Conservation (phyloP, 2,888 invertebrate species). For the Aleiodes leptofemur region DNA sequence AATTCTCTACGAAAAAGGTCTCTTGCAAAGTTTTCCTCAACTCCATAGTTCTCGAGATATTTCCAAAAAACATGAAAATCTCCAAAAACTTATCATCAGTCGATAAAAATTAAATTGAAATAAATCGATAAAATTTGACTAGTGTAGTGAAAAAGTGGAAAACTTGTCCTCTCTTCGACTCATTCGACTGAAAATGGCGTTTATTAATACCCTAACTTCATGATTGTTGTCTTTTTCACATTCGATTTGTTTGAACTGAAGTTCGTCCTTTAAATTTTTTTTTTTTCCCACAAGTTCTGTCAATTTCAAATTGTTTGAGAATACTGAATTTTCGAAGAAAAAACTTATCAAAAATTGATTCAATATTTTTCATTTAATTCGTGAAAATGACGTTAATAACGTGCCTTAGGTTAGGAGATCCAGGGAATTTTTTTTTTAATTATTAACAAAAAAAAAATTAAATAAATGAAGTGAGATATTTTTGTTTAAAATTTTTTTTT, state of each 20-base stretch:
- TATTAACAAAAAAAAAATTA: background rate
- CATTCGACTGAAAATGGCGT: slow-evolving; percentile 16
- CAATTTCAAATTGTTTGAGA: slow-evolving; percentile 33
- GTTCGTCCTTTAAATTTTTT: slow-evolving; percentile 67
- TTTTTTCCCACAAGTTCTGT: slow-evolving; percentile 38
- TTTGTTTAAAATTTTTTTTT: slow-evolving; percentile 27
- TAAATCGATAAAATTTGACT: background rate
- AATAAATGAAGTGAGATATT: slow-evolving; percentile 25
- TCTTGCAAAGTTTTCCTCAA: too few relatives aligned
- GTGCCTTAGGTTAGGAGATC: slow-evolving; percentile 5
- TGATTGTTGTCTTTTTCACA: slow-evolving; percentile 66
- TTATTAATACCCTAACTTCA: slow-evolving; percentile 70
- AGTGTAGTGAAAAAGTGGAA: background rate
- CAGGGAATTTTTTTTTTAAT: background rate
- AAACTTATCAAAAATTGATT: slow-evolving; percentile 2
- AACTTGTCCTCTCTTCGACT: too few relatives aligned
- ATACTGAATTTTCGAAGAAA: background rate
- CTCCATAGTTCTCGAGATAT: too few relatives aligned
- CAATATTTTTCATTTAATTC: background rate
- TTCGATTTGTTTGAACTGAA: slow-evolving; percentile 74
- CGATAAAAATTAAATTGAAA: background rate
- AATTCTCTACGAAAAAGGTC: too few relatives aligned
- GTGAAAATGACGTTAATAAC: slow-evolving; percentile 15
- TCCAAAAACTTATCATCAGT: background rate
- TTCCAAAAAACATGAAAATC: background rate